Conservation (phyloP, 2,113 vertebrate species). For the Aix galericulata region DNA sequence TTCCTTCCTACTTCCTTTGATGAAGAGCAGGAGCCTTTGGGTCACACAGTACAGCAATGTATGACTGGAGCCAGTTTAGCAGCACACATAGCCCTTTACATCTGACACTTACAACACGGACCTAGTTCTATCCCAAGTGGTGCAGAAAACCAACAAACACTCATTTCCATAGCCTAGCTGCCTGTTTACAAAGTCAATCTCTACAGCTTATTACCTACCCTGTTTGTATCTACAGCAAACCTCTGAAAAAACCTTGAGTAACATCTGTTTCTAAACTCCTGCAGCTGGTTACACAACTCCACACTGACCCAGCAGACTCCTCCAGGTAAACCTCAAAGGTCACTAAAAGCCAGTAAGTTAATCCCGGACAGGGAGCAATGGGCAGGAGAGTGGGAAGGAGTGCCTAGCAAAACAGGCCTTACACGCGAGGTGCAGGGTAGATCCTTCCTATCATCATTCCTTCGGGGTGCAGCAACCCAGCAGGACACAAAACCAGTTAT, state of each 20-base stretch:
- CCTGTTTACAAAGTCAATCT: not conserved
- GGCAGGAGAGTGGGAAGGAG: not conserved
- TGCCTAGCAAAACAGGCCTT: not conserved
- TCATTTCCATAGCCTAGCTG: not conserved
- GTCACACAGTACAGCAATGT: not conserved
- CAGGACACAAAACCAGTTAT: not conserved
- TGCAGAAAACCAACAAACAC: not conserved
- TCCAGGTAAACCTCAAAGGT: slow-evolving; percentile 25
- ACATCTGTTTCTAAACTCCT: not conserved
- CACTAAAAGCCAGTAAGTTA: not conserved
- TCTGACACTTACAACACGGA: not conserved
- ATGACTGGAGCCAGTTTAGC: not conserved
- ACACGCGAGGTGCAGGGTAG: not conserved
- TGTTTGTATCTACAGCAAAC: not conserved
- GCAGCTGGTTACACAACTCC: not conserved
- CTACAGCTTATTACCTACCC: not conserved
- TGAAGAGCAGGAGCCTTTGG: not conserved
- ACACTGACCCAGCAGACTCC: not conserved
- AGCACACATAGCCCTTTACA: not conserved
- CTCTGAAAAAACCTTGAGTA: not conserved
- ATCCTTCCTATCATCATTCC: not conserved
- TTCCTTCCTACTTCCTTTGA: not conserved
- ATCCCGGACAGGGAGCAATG: not conserved
- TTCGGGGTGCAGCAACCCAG: not conserved
- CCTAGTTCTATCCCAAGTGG: not conserved